These are phyloP conservation scores for Cetoscarus ocellatus DNA, from an alignment of 2,797 vertebrate species.

Conservation along the genomic window DNA sequence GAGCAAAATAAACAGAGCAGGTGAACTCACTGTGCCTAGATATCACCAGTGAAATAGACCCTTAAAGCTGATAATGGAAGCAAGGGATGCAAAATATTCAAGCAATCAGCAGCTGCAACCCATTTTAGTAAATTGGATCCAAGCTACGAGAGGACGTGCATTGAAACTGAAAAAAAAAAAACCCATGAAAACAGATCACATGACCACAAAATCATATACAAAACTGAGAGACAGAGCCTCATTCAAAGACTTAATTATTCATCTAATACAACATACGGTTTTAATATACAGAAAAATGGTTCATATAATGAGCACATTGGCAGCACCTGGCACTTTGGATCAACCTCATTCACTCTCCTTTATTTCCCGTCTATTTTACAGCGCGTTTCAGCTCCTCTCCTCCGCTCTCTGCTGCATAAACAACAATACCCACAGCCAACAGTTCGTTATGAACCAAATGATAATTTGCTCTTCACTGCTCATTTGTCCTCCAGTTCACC, in stretches of 20 bases:
- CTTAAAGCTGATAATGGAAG: no score
- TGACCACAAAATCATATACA: no score
- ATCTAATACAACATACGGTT: conserved; percentile 4
- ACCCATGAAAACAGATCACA: no score
- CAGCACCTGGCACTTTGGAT: conserved; percentile 28
- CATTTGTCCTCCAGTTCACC: conserved; percentile 27
- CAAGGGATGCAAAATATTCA: no score
- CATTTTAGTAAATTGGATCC: no score
- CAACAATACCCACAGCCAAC: background rate
- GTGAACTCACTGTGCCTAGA: no score
- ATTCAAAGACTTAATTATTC: background rate
- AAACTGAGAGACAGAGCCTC: no score
- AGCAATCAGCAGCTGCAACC: no score
- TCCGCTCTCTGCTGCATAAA: conserved; percentile 19
- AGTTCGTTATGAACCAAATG: conserved; percentile 17
- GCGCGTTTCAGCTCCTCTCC: background rate
- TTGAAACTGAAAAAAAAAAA: no score
- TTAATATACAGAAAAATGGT: background rate
- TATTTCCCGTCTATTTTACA: background rate
- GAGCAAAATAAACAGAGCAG: no score
- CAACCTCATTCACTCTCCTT: background rate
- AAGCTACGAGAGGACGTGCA: no score
- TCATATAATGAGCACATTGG: background rate
- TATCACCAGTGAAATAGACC: no score
- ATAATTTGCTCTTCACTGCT: conserved; percentile 21